Base-by-base conservation (phyloP, 2,797 vertebrate species). In the Chaetodon trifasciatus region DNA sequence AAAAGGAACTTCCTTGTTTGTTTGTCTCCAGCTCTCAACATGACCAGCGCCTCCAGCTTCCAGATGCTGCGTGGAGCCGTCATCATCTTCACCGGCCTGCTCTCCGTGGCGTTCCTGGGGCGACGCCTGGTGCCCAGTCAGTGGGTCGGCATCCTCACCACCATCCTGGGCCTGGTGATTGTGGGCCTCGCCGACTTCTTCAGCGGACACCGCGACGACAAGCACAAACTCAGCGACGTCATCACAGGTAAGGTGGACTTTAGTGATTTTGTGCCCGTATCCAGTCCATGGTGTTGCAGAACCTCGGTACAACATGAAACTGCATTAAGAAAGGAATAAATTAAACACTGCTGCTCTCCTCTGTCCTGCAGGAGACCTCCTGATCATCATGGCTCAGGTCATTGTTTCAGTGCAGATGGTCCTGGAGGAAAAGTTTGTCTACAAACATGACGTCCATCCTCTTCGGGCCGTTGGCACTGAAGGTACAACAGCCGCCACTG, bases 41-140 rank as follows among this genome's bases (percentile, higher is more conserved):
- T 98, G 98, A 99, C 97, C 40, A 98, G 97, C 1, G 97, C 98
- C 47, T 99, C 98, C 85, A 99, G 98, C 88, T 99, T 99, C 95
- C 98, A 99, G 96, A 99, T 99, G 98, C 91, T 99, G 19, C 96
- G 97, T 0, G 97, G 98, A 0, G 96, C 97, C 0, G 97, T 99
- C 74, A 96, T 99, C 92, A 95, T 98, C 87, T 98, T 99, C 94
- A 98, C 98, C 0, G 98, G 98, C 19, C 94, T 99, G 23, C 95
- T 99, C 12, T 99, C 98, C 0, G 97, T 98, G 72, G 96, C 97
- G 0, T 99, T 99, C 89, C 90, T 99, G 86, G 94, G 96, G 1
- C 96, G 97, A 1, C 95, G 92, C 39, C 94, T 99, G 81, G 6
- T 16, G 1, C 17, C 68, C 44, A 97, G 94, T 83, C 97, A 98